These are phyloP conservation scores for Cranoglanis bouderius DNA, from an alignment of 2,113 vertebrate species.

Conservation along the genomic window DNA sequence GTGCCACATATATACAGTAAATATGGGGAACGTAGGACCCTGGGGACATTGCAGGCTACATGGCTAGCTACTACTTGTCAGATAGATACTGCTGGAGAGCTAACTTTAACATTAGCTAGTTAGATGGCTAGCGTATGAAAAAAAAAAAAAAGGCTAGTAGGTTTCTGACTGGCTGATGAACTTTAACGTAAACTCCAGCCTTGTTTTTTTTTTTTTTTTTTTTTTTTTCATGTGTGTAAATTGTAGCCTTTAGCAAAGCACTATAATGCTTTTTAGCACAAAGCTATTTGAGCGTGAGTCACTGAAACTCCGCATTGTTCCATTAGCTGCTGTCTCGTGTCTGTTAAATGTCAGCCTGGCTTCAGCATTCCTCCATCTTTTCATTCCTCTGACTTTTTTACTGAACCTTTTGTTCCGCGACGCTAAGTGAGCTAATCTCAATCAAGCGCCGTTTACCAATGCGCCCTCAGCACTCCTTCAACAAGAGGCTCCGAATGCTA, in stretches of 20 bases:
- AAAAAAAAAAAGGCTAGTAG: no score
- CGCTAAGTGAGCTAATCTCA: not conserved
- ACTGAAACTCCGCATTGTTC: not conserved
- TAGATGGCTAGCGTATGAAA: no score
- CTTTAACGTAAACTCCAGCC: not conserved
- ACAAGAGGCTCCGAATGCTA: not conserved
- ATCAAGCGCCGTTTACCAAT: constrained; percentile 7
- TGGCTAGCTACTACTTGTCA: not conserved
- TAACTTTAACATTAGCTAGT: not conserved
- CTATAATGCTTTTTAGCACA: not conserved
- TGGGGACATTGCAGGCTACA: not conserved
- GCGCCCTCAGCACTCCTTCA: not conserved
- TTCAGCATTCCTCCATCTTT: not conserved
- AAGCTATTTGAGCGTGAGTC: not conserved
- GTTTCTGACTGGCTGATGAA: not conserved
- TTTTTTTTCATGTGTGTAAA: no score
- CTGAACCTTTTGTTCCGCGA: not conserved
- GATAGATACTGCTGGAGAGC: not conserved
- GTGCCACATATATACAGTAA: no score
- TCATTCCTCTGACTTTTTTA: not conserved
- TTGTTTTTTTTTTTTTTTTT: no score
- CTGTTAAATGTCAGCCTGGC: not conserved
- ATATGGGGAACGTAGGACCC: no score
- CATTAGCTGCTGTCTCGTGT: not conserved
- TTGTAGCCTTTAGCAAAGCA: not conserved